Evolutionary conservation across 2,797 vertebrate species (phyloP), one percentile per base, ranked within the genome.

Genomic region (Falco naumanni): DNA sequence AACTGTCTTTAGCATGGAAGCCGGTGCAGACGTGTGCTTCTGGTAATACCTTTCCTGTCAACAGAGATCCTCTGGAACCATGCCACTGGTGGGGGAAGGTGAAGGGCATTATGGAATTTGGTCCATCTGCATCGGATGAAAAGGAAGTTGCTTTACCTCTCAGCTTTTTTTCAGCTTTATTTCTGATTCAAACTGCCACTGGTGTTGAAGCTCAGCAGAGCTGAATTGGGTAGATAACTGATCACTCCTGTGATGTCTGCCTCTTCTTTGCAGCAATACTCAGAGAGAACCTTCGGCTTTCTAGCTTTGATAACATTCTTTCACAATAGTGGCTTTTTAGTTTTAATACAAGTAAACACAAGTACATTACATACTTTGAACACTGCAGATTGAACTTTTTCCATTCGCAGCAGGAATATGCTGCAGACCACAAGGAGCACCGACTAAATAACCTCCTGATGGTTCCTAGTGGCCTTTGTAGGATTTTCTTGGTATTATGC

Each of bases 1-100:
- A 70, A 7, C 16, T n/a, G 25, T 28, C 50, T 68, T 84, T 16
- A 90, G 11, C 6, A 9, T 1, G 7, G 48, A 78, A 80, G 12
- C 1, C 14, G 28, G 25, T 65, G 43, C 34, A 53, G 66, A 34
- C 0, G 0, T 16, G 47, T 0, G 4, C 17, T 78, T 20, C 57
- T 26, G 20, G 11, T 79, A 69, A 59, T 25, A 25, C 16, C 16
- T 51, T 14, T 84, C 11, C 43, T 48, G 51, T 43, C 70, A 84
- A 43, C 8, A 82, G 51, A 77, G 11, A 63, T 84, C 51, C 54
- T 94, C 59, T 84, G 81, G 20, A 57, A 84, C 89, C 63, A 37
- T 75, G 47, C 6, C 43, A 51, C n/a, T 34, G 39, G 13, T 34
- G 20, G 34, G 51, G 51, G n/a, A 89, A 87, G 59, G 29, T 24